Conservation (phyloP, 2,888 invertebrate genomes). For the Diloba caeruleocephala region DNA sequence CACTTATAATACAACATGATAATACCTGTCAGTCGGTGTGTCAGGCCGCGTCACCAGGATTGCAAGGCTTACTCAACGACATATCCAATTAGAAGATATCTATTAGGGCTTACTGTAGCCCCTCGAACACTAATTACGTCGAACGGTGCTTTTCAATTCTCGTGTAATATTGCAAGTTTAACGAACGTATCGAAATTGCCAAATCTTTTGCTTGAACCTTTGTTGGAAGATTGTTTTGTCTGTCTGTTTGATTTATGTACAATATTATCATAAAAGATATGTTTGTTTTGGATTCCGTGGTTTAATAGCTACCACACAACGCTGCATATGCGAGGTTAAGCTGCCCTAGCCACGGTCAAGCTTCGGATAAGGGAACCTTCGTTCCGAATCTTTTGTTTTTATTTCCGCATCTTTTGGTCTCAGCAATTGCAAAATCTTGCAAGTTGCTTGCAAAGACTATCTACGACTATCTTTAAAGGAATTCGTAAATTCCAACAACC, state of each 20-base stretch:
- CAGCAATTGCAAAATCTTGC: too few species aligned
- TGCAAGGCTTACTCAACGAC: conserved; percentile 63
- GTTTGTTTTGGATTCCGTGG: too few species aligned
- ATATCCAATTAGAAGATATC: conserved; percentile 77
- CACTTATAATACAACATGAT: conserved; percentile 26
- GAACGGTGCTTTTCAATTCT: conserved; percentile 38
- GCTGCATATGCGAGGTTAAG: too few species aligned
- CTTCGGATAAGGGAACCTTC: too few species aligned
- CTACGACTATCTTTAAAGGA: too few species aligned
- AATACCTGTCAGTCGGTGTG: conserved; percentile 45
- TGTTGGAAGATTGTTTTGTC: conserved; percentile 22
- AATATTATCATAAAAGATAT: background rate
- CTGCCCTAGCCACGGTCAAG: too few species aligned
- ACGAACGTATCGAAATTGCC: conserved; percentile 21
- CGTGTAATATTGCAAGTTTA: conserved; percentile 40
- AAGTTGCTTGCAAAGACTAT: too few species aligned
- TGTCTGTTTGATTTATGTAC: background rate
- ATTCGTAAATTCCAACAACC: too few species aligned
- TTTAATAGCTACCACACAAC: too few species aligned
- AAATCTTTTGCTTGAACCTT: conserved; percentile 11
- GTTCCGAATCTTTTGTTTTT: too few species aligned
- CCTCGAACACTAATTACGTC: conserved; percentile 53
- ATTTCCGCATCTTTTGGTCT: too few species aligned
- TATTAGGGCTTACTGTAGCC: conserved; percentile 66
- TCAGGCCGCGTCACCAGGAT: conserved; percentile 57